A percentile compares a stretch with the other conserved stretches of the same genome.
Evolutionary conservation across 2,113 vertebrate genomes (phyloP).

Genomic region (Chauna torquata): DNA sequence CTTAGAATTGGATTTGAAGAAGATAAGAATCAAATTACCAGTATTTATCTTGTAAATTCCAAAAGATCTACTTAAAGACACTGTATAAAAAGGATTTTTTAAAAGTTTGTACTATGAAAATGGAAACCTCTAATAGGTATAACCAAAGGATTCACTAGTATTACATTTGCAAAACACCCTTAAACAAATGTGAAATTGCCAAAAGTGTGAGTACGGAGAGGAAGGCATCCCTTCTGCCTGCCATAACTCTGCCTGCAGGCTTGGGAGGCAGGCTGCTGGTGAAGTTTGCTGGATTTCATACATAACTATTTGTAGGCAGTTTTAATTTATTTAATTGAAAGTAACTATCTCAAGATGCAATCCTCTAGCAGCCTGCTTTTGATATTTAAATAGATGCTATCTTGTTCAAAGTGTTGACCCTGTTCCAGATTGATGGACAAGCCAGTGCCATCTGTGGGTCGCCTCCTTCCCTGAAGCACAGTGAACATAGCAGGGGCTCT

Average conservation of each 20-base stretch:
- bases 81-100: conserved; percentile 44
- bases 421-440: background rate
- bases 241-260: background rate
- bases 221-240: background rate
- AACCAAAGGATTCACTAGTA: background rate
- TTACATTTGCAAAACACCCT: background rate
- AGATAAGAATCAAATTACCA: conserved; percentile 87
- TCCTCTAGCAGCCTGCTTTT: background rate
- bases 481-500: background rate
- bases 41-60: conserved; percentile 88
- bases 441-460: background rate
- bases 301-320: background rate
- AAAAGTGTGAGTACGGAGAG: background rate
- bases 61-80: conserved; percentile 78
- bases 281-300: background rate
- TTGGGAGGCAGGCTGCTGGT: background rate
- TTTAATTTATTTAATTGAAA: background rate
- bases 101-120: conserved; percentile 44
- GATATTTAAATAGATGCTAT: background rate
- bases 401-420: background rate
- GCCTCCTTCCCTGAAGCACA: background rate
- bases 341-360: background rate
- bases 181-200: background rate
- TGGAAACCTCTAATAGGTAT: background rate
- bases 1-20: conserved; percentile 83